A percentile compares a stretch with the other conserved stretches of the same genome.
Evolutionary conservation across 2,113 vertebrate genomes (phyloP).

Genomic region (Aspiorhynchus laticeps): DNA sequence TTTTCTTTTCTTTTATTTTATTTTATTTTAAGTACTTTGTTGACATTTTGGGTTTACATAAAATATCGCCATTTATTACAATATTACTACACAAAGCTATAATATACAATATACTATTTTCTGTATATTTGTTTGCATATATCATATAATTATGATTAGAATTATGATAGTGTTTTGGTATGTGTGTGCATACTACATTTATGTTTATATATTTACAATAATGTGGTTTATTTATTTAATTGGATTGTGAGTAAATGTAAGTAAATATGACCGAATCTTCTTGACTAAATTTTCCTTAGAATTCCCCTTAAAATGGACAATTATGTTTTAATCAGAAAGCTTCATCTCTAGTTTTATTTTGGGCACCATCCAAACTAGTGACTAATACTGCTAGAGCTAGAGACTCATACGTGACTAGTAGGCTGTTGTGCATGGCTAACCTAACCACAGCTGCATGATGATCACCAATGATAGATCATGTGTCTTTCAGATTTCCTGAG

Average conservation of each 20-base stretch:
- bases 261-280: not conserved
- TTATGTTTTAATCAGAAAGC: not conserved
- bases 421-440: constrained; percentile 38
- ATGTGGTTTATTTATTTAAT: not conserved
- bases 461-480: constrained; percentile 4
- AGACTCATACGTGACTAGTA: constrained; percentile 48
- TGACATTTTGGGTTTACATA: not conserved
- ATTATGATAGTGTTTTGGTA: not conserved
- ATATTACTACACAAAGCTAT: not conserved
- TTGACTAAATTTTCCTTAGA: not conserved
- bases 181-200: too few relatives aligned
- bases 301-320: not conserved
- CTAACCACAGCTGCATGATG: not conserved
- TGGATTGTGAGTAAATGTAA: not conserved
- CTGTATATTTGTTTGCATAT: not conserved
- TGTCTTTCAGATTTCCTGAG: not conserved
- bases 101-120: not conserved
- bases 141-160: not conserved
- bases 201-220: not conserved
- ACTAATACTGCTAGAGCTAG: constrained; percentile 12
- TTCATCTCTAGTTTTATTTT: not conserved
- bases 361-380: not conserved
- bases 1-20: not conserved
- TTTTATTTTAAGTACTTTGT: not conserved
- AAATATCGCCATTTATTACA: not conserved